These are phyloP conservation scores for Thalassophryne amazonica DNA, from an alignment of 2,797 vertebrate genomes.

Conservation along the genomic window DNA sequence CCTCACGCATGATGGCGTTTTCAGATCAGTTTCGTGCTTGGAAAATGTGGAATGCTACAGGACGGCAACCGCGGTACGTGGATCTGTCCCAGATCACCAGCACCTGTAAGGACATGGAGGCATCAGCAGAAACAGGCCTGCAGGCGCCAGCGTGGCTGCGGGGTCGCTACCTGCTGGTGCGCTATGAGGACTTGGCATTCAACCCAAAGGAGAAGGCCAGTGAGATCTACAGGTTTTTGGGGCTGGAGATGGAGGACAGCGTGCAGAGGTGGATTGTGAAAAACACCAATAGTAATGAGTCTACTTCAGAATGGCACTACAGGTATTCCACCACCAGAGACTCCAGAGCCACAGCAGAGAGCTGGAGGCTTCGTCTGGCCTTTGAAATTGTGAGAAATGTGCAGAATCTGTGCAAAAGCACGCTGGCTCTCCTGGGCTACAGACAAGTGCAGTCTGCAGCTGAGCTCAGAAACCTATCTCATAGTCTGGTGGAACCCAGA, in stretches of 20 bases:
- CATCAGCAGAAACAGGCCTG: constrained; percentile 70
- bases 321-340: constrained; percentile 78
- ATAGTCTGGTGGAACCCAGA: constrained; percentile 73
- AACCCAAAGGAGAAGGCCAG: constrained; percentile 68
- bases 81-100: constrained; percentile 79
- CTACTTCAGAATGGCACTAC: constrained; percentile 63
- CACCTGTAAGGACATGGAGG: constrained; percentile 78
- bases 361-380: constrained; percentile 76
- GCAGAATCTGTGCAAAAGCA: constrained; percentile 77
- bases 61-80: constrained; percentile 74
- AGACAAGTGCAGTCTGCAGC: constrained; percentile 68
- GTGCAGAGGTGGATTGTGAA: constrained; percentile 74
- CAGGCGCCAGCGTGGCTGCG: constrained; percentile 76
- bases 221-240: constrained; percentile 78
- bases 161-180: constrained; percentile 79
- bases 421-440: constrained; percentile 79
- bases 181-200: constrained; percentile 83
- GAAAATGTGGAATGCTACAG: constrained; percentile 83
- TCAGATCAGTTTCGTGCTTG: constrained; percentile 76
- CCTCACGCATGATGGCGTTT: constrained; percentile 80
- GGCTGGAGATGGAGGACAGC: constrained; percentile 67
- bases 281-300: constrained; percentile 74
- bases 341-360: constrained; percentile 73
- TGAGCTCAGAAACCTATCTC: constrained; percentile 76
- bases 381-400: constrained; percentile 77